These are phyloP conservation scores for Catharus minimus DNA, from an alignment of 2,113 vertebrate genomes.

Conservation along the genomic window DNA sequence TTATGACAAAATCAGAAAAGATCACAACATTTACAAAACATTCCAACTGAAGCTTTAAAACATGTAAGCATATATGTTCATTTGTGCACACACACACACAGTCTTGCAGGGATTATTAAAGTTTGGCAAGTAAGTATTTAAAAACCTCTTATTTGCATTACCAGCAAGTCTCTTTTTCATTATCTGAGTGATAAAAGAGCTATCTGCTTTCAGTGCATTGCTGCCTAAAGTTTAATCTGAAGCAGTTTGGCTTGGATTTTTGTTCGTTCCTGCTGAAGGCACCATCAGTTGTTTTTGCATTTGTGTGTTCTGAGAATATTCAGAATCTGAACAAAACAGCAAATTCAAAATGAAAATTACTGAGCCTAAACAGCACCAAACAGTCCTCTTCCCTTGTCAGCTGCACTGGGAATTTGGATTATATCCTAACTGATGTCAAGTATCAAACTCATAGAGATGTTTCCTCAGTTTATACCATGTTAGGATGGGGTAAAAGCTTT, in stretches of 20 bases:
- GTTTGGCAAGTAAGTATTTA: neutral
- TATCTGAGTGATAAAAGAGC: neutral
- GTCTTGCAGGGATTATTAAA: neutral
- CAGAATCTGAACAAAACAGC: neutral
- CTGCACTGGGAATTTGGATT: neutral
- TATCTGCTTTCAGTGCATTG: neutral
- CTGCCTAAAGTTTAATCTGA: neutral
- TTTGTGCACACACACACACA: accelerated
- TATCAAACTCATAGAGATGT: neutral
- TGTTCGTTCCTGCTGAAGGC: neutral
- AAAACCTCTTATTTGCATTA: neutral
- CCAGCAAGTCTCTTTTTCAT: neutral
- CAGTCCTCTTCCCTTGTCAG: neutral
- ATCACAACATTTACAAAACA: neutral
- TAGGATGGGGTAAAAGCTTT: neutral
- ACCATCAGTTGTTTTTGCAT: neutral
- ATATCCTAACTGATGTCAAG: neutral
- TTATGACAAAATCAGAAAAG: neutral
- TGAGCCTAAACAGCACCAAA: neutral
- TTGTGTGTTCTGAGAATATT: neutral
- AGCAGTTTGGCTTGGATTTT: neutral
- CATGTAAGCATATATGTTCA: accelerated
- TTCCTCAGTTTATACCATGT: neutral
- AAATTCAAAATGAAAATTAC: neutral
- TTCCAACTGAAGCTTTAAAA: neutral